Percentiles rank a stretch among this genome's conserved stretches.
These are phyloP conservation scores for Cyrtodaria siliqua DNA, from an alignment of 2,888 invertebrate genomes.

Conservation along the genomic window DNA sequence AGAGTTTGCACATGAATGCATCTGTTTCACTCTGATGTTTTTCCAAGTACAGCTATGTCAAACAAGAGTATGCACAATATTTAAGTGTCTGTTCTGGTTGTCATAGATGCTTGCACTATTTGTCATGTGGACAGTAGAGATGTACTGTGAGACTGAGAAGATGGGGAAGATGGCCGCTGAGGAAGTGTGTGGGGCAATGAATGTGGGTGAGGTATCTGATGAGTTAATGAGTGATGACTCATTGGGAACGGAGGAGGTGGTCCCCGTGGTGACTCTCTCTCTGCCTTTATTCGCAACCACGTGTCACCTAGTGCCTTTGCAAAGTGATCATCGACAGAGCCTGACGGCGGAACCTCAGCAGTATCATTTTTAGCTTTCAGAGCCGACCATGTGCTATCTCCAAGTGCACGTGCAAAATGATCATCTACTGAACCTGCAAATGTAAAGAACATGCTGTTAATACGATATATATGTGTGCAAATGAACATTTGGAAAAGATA, in stretches of 20 bases:
- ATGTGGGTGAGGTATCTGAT: constrained; percentile 27
- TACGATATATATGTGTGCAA: no score
- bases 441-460: no score
- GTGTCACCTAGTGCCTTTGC: constrained; percentile 94
- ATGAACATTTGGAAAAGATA: no score
- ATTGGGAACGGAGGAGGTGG: constrained; percentile 55
- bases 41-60: no score
- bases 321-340: constrained; percentile 94
- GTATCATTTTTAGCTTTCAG: constrained; percentile 80
- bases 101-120: constrained; percentile 17
- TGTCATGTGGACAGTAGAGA: constrained; percentile 68
- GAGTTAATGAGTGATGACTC: constrained; percentile 33
- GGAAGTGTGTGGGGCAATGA: constrained; percentile 47
- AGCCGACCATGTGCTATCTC: constrained; percentile 90
- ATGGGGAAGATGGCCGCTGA: constrained; percentile 50
- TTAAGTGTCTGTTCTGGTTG: no score
- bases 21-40: no score
- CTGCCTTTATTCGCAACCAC: constrained; percentile 88
- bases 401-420: constrained; percentile 95
- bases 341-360: constrained; percentile 64
- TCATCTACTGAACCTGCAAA: constrained; percentile 91
- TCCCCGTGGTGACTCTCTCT: constrained; percentile 68
- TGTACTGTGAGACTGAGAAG: constrained; percentile 61
- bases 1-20: no score
- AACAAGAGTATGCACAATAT: no score